Conservation (phyloP, 2,113 vertebrate genomes). For the Mirza zaza region DNA sequence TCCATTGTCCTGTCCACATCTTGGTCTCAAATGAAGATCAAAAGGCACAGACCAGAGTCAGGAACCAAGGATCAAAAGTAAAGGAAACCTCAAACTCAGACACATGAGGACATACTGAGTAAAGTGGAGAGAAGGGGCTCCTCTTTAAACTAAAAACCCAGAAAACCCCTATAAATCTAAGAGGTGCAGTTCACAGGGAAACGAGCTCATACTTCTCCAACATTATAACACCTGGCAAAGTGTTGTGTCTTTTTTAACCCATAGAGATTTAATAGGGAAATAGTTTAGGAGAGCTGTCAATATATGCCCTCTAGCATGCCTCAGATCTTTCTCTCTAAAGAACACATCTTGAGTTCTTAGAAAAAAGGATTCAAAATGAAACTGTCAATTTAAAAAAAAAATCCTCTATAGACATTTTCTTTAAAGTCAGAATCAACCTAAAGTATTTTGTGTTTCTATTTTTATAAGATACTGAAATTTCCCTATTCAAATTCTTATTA, state of each 20-base stretch:
- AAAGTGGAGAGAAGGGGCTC: neutral
- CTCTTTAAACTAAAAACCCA: neutral
- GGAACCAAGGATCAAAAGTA: neutral
- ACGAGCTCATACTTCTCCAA: neutral
- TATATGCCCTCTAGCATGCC: neutral
- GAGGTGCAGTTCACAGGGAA: neutral
- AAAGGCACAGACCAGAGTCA: neutral
- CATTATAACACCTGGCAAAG: neutral
- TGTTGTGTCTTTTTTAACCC: neutral
- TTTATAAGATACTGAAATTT: neutral
- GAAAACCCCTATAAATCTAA: neutral
- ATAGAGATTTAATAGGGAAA: neutral
- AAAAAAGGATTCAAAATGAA: neutral
- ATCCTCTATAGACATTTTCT: neutral
- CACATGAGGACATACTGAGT: neutral
- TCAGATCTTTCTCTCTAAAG: constrained; percentile 13
- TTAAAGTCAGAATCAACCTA: constrained; percentile 16
- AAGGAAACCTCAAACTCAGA: neutral
- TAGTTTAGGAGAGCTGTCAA: neutral
- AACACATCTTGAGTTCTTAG: neutral
- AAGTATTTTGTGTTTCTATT: neutral
- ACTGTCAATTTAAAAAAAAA: neutral
- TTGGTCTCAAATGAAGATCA: neutral
- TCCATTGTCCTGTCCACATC: neutral
- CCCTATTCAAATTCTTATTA: neutral